These are phyloP conservation scores for Rhea pennata DNA, from an alignment of 2,113 vertebrate genomes.

Conservation along the genomic window DNA sequence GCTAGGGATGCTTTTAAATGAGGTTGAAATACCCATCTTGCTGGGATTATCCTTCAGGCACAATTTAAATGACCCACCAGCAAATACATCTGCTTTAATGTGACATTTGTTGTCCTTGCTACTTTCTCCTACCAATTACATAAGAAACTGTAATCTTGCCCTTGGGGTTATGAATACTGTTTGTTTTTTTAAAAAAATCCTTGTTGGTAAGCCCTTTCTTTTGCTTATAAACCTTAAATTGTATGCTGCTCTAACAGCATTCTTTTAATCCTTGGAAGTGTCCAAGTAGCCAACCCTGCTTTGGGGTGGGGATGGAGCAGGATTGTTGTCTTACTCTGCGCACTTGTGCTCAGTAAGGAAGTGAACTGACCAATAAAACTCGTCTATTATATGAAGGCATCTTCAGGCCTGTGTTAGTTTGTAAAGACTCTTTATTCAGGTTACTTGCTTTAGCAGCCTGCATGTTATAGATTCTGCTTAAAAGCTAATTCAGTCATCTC, in stretches of 20 bases:
- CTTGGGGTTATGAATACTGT: conserved; percentile 1
- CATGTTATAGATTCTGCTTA: neutral
- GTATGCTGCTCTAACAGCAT: neutral
- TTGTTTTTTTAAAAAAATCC: neutral
- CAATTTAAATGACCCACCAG: conserved; percentile 71
- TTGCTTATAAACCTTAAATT: neutral
- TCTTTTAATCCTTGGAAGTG: neutral
- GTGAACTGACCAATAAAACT: neutral
- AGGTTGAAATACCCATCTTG: conserved; percentile 69
- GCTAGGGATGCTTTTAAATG: conserved; percentile 64
- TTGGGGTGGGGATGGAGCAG: neutral
- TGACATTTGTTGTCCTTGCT: conserved; percentile 76
- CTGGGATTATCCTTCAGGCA: conserved; percentile 70
- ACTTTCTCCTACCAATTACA: conserved; percentile 31
- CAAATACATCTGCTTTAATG: conserved; percentile 67
- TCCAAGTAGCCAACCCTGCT: neutral
- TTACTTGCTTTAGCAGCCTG: neutral
- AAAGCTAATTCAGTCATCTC: neutral
- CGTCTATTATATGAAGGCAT: neutral
- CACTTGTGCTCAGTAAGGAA: neutral
- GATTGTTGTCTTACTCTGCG: neutral
- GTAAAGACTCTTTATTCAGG: neutral
- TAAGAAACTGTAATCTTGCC: neutral
- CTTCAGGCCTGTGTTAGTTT: neutral
- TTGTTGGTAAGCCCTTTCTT: neutral